Conservation (phyloP, 2,888 invertebrate species). For the Hoplodrina ambigua region DNA sequence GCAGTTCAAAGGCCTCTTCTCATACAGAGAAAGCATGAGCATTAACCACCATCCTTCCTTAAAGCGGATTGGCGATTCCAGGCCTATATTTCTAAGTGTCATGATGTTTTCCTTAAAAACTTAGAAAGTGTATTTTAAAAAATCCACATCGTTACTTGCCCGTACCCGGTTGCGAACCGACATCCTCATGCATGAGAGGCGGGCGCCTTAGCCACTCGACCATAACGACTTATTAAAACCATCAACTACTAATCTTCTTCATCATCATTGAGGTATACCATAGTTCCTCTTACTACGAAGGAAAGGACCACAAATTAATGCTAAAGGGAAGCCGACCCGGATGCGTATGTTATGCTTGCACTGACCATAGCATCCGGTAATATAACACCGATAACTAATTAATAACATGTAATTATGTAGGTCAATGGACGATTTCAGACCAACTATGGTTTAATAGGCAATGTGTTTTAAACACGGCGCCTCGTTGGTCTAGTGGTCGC, state of each 20-base stretch:
- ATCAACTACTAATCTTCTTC: neutral
- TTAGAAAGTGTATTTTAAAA: neutral
- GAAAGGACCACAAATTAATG: conserved; percentile 30
- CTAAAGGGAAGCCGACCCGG: conserved; percentile 50
- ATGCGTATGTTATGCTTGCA: conserved; percentile 34
- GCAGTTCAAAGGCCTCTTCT: too few relatives aligned
- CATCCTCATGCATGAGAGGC: too few relatives aligned
- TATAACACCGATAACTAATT: conserved; percentile 49
- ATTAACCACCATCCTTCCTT: too few relatives aligned
- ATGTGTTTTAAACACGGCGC: conserved; percentile 27
- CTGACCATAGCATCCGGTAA: conserved; percentile 60
- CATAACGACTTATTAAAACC: too few relatives aligned
- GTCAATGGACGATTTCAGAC: conserved; percentile 33
- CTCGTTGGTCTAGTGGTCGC: too few relatives aligned
- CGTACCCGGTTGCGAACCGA: too few relatives aligned
- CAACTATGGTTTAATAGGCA: conserved; percentile 31
- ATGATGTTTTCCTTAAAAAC: neutral
- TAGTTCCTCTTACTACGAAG: conserved; percentile 18
- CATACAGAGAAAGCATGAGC: too few relatives aligned
- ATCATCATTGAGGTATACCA: neutral
- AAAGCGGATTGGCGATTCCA: too few relatives aligned
- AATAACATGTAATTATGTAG: conserved; percentile 38
- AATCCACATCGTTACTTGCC: too few relatives aligned
- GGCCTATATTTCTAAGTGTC: too few relatives aligned
- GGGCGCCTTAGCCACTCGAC: too few relatives aligned